Percentiles rank a stretch among this genome's conserved stretches.
Evolutionary conservation across 2,113 vertebrate species (phyloP).

Genomic region (Notarius quadriscutis): DNA sequence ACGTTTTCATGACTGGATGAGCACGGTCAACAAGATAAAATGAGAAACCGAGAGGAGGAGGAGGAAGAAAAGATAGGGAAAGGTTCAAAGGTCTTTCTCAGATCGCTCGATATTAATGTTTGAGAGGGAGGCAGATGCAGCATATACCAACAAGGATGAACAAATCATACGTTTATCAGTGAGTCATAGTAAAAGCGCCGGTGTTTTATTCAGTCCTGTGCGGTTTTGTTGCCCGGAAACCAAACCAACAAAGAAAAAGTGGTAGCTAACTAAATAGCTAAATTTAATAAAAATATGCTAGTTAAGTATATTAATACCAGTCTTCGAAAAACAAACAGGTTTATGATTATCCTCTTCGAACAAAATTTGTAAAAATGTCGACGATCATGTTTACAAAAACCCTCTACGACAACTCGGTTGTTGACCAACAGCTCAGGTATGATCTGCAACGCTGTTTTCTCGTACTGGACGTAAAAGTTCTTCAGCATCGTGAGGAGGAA

Average conservation of each 20-base stretch:
- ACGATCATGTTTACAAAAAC: background rate
- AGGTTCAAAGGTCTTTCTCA: slow-evolving; percentile 29
- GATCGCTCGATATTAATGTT: slow-evolving; percentile 23
- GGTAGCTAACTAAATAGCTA: background rate
- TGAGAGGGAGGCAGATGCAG: slow-evolving; percentile 1
- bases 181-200: background rate
- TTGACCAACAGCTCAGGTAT: too few species aligned
- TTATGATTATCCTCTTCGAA: background rate
- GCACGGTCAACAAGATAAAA: slow-evolving; percentile 27
- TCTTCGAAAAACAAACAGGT: background rate
- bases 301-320: background rate
- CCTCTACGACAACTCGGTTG: too few species aligned
- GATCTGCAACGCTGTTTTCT: too few species aligned
- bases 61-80: slow-evolving; percentile 43
- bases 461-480: too few species aligned
- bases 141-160: background rate
- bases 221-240: background rate
- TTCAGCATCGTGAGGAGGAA: too few species aligned
- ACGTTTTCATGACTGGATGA: slow-evolving; percentile 15
- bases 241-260: background rate
- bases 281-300: background rate
- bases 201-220: background rate
- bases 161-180: background rate
- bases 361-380: background rate
- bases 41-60: background rate